A percentile compares a stretch with the other conserved stretches of the same genome.
Conservation (phyloP, 2,797 vertebrate genomes). For the Amblyraja radiata region DNA sequence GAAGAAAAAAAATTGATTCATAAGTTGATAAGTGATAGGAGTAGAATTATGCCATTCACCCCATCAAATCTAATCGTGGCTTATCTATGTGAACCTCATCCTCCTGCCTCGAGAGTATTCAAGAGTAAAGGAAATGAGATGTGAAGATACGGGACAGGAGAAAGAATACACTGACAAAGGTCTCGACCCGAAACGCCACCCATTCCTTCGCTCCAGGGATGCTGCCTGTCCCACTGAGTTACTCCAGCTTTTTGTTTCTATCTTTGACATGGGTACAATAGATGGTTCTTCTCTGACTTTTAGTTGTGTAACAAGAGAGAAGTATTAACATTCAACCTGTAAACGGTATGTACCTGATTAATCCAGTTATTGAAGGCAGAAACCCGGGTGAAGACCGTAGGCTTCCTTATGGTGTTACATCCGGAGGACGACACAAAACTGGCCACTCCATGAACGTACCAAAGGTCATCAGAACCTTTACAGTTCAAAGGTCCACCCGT, state of each 20-base stretch:
- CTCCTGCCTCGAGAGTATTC: too few species aligned
- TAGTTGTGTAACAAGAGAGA: background rate
- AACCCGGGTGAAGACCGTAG: slow-evolving; percentile 78
- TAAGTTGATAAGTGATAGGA: too few species aligned
- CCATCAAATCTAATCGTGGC: too few species aligned
- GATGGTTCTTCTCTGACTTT: background rate
- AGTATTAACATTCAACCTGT: too few species aligned
- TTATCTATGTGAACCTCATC: too few species aligned
- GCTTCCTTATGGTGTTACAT: slow-evolving; percentile 71
- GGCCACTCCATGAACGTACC: slow-evolving; percentile 77
- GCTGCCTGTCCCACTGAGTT: too few species aligned
- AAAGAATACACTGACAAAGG: too few species aligned
- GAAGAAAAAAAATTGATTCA: background rate
- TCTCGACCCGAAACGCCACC: too few species aligned
- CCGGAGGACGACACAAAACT: slow-evolving; percentile 73
- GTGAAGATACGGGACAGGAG: background rate
- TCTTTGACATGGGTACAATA: background rate
- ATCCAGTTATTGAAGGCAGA: slow-evolving; percentile 76
- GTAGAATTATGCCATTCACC: too few species aligned
- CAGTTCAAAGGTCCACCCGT: slow-evolving; percentile 83
- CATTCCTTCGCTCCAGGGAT: too few species aligned
- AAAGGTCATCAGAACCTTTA: slow-evolving; percentile 53
- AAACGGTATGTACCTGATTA: slow-evolving; percentile 54
- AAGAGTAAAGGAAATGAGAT: background rate
- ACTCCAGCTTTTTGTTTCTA: too few species aligned